phyloP scores from a whole-genome alignment of 2,888 invertebrate species.

The Pristionchus japonicus region DNA sequence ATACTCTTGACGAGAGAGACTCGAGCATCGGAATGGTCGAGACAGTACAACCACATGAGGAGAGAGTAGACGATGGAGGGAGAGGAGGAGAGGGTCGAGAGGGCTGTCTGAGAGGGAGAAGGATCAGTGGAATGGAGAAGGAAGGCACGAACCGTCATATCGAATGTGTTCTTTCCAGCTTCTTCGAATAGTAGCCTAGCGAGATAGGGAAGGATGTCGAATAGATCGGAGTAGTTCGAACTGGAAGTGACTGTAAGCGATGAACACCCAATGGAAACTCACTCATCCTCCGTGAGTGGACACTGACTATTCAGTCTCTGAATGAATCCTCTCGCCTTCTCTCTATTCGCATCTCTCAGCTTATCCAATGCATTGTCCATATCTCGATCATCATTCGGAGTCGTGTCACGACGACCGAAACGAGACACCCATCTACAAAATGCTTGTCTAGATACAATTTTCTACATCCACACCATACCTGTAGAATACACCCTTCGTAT shows the following conservation, averaged over 20 bases:
- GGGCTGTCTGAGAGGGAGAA: neutral
- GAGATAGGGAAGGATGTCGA: constrained; percentile 2
- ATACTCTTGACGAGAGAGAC: neutral
- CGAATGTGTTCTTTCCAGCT: neutral
- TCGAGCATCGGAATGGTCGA: neutral
- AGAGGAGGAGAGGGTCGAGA: neutral
- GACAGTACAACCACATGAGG: constrained; percentile 7
- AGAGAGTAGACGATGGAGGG: neutral
- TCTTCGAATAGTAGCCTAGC: neutral
- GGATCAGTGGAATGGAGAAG: neutral
- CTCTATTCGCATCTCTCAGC: neutral
- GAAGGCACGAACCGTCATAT: neutral
- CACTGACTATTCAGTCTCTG: neutral
- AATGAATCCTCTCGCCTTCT: neutral
- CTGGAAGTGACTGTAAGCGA: neutral
- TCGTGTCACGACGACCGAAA: constrained; percentile 21
- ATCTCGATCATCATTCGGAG: neutral
- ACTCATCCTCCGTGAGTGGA: neutral
- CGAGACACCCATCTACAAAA: neutral
- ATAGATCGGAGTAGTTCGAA: neutral
- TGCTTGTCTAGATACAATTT: neutral
- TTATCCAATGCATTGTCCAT: neutral
- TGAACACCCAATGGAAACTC: too few relatives aligned
- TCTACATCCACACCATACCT: neutral
- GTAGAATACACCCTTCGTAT: neutral